Evolutionary conservation across 2,113 vertebrate species (phyloP), one percentile per base, ranked within the genome.

Genomic region (Rhinolophus ferrumequinum): DNA sequence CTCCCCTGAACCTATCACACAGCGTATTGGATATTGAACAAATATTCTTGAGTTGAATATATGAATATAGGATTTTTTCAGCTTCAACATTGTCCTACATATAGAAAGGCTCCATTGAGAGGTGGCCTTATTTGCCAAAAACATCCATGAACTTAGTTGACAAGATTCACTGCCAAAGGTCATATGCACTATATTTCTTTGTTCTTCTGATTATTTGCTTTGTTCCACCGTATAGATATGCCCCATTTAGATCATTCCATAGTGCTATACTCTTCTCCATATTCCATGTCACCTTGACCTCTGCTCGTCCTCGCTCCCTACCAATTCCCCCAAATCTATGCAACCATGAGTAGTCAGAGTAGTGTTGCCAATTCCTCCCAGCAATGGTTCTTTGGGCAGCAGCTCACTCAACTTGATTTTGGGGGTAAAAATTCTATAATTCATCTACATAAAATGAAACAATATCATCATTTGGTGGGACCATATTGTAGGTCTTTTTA

Each of bases 401-500:
- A 72, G n/a, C 6, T 95, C 69, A 70, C 1, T 52, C 26, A 26
- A 13, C 12, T 79, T 2, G 0, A 19, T 28, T 70, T 70, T 30
- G 24, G 10, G 12, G 2, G 15, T 1, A 0, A 8, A 69, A 69
- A 88, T 28, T 44, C n/a, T 52, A 3, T 76, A 26, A 60, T 18
- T 44, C 38, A 38, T 84, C 18, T 38, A 6, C 44, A n/a, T 21
- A 24, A 33, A 69, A 41, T 85, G 67, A 77, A 96, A 89, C 82
- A 21, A 2, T n/a, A 35, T 30, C 26, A 47, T 69, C 33, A 30
- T 60, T 47, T 28, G 12, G 9, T 50, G 24, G 50, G 14, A 69
- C 86, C 28, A n/a, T 60, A 44, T 86, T 85, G 88, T 82, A 82
- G 90, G 7, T 15, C 22, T 33, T 69, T 15, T 56, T 35, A 16